Base-by-base conservation (phyloP, 2,888 invertebrate genomes). In the Himalopsyche kuldschensis region DNA sequence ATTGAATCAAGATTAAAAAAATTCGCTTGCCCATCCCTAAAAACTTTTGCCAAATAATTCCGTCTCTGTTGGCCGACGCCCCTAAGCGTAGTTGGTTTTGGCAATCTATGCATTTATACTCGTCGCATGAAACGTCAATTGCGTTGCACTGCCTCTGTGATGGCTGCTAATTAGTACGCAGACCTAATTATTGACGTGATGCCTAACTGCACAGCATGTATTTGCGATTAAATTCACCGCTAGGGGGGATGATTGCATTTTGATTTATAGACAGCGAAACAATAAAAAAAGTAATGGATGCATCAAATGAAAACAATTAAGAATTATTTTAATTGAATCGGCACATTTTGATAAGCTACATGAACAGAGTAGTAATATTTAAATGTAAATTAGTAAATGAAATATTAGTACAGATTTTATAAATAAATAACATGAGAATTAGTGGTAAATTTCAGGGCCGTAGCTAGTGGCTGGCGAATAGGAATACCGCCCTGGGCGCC, bases 151-250 rank as follows among this genome's bases (percentile, higher is more conserved):
- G 83, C 41, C 55, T 41, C 79, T 55, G 83, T 77, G 79, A 80
- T 83, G 83, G 76, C 83, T 80, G 55, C 83, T 83, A 83, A 83
- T 83, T 83, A 83, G 80, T 80, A 69, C 46, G 63, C 48, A 32
- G 77, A 76, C 79, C 80, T 80, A 75, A 83, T 83, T 83, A 83
- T 80, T 80, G 83, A 79, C 80, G 80, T 80, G 80, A 46, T 55
- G 80, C 83, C 83, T 77, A 83, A 80, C 80, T 83, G 80, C 47
- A 47, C 80, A 69, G 35, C 78, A 79, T 79, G 82, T 63, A 82
- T 82, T 82, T 35, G 82, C 41, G 63, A 17, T 31, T 78, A 41
- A 24, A 82, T 35, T 27, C 27, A 69, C 69, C 69, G 27, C 69
- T 69, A 27, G 69, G 8, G 69, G n/a, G 27, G 69, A 69, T 69